phyloP scores from a whole-genome alignment of 2,113 vertebrate species.

The human region DNA sequence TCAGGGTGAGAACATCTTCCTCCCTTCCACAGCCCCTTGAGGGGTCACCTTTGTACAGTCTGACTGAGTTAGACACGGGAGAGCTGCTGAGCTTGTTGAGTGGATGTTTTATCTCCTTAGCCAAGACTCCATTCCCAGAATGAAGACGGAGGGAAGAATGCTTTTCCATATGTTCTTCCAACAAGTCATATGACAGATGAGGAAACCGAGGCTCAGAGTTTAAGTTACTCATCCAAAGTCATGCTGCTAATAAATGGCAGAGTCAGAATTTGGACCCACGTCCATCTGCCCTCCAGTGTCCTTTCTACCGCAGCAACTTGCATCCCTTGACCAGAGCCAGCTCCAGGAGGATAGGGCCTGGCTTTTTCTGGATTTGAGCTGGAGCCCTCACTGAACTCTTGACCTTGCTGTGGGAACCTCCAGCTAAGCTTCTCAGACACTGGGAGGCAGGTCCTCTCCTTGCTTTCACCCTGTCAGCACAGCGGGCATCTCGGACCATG shows the following conservation, averaged over 20 bases:
- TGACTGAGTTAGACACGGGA: neutral
- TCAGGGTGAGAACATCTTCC: neutral
- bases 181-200: slow-evolving; percentile 1
- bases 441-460: neutral
- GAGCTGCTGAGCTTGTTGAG: neutral
- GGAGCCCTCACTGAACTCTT: neutral
- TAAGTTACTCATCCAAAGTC: neutral
- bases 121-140: neutral
- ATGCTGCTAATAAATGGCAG: neutral
- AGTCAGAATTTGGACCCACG: neutral
- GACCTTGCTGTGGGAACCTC: neutral
- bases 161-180: slow-evolving; percentile 24
- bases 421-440: neutral
- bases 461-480: neutral
- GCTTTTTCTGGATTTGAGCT: neutral
- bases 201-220: slow-evolving; percentile 37
- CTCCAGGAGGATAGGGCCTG: neutral
- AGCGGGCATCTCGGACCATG: neutral
- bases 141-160: neutral
- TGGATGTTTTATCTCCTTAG: neutral
- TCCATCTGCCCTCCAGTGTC: neutral
- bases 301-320: neutral
- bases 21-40: neutral
- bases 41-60: neutral
- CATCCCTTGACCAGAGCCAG: neutral